A percentile compares a stretch with the other conserved stretches of the same genome.
phyloP scores from a whole-genome alignment of 2,113 vertebrate genomes.

The Lota lota region DNA sequence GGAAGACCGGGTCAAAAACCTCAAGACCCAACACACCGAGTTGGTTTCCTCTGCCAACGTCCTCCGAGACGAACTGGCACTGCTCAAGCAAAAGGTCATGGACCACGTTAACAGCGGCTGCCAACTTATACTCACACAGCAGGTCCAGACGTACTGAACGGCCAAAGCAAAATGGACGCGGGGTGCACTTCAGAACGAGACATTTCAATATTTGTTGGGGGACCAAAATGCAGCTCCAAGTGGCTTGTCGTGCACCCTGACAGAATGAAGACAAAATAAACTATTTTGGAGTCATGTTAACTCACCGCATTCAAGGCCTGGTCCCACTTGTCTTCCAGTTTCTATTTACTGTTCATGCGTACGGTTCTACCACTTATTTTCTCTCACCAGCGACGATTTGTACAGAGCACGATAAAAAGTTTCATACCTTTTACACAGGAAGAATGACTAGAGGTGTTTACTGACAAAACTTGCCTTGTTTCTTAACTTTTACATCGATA shows the following conservation, averaged over 20 bases:
- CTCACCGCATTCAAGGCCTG: constrained; percentile 5
- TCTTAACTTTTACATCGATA: constrained; percentile 57
- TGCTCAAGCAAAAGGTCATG: constrained; percentile 99
- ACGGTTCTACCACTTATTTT: constrained; percentile 45
- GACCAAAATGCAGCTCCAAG: constrained; percentile 57
- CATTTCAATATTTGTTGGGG: constrained; percentile 41
- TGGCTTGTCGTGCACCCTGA: constrained; percentile 23
- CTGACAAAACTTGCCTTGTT: constrained; percentile 64
- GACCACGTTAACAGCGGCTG: constrained; percentile 98
- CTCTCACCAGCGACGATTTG: constrained; percentile 52
- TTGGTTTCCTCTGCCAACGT: constrained; percentile 93
- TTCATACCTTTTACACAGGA: constrained; percentile 40
- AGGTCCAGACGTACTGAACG: constrained; percentile 92
- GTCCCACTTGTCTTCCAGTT: neutral
- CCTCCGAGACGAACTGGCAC: constrained; percentile 95
- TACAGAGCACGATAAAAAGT: constrained; percentile 53
- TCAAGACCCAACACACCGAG: constrained; percentile 96
- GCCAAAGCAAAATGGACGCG: neutral
- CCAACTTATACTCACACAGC: constrained; percentile 96
- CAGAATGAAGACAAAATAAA: constrained; percentile 18
- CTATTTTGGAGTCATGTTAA: constrained; percentile 22
- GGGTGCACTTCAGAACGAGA: constrained; percentile 9
- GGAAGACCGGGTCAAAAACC: constrained; percentile 94
- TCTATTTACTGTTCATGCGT: neutral
- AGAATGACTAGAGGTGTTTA: constrained; percentile 53